Conservation (phyloP, 2,113 vertebrate species). For the Asarcornis scutulata region DNA sequence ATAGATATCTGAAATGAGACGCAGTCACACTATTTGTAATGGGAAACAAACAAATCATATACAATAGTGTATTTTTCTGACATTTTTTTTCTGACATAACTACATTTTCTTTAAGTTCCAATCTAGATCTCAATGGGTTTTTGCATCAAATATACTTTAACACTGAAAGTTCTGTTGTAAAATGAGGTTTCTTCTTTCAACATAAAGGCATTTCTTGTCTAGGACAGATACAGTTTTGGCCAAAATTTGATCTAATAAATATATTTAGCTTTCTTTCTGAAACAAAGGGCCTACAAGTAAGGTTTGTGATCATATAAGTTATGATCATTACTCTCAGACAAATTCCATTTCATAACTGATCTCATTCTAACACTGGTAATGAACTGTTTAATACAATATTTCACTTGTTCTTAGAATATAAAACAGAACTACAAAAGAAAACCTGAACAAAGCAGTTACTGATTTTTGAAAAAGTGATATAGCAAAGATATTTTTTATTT, state of each 20-base stretch:
- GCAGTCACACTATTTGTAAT: accelerated
- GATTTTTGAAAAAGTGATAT: not conserved
- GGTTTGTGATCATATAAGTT: not conserved
- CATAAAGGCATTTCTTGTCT: not conserved
- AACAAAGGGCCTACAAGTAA: accelerated
- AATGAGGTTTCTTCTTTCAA: not conserved
- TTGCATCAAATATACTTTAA: not conserved
- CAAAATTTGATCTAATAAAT: not conserved
- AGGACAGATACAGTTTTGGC: accelerated
- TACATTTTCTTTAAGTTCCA: not conserved
- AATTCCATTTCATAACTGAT: not conserved
- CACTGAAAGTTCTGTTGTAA: not conserved
- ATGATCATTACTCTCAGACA: not conserved
- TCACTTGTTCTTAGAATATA: not conserved
- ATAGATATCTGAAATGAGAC: not conserved
- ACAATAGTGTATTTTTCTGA: accelerated
- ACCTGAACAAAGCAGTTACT: not conserved
- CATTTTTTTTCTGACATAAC: too few relatives aligned
- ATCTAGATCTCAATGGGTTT: not conserved
- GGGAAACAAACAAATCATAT: not conserved
- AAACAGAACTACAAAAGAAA: not conserved
- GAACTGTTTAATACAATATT: not conserved
- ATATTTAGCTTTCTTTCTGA: not conserved
- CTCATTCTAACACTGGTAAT: not conserved
- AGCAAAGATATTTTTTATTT: not conserved